Percentiles rank a stretch among this genome's conserved stretches.
Conservation (phyloP, 2,888 invertebrate genomes). For the Torymus texanus region DNA sequence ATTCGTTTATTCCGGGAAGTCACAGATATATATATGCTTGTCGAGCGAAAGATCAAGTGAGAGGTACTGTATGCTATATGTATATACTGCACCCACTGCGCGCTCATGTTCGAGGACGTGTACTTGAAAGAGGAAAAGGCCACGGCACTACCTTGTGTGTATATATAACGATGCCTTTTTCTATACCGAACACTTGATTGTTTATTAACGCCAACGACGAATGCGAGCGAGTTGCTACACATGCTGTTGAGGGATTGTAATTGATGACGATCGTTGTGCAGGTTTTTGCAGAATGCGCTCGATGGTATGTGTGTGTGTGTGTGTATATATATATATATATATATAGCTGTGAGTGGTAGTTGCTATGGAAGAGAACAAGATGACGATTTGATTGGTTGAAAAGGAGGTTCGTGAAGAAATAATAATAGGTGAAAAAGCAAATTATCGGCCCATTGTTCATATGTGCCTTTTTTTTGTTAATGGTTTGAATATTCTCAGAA, state of each 20-base stretch:
- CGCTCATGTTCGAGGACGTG: background rate
- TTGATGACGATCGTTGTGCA: background rate
- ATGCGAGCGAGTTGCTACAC: no score
- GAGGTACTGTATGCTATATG: no score
- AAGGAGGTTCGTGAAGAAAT: no score
- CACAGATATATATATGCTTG: background rate
- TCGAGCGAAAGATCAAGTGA: background rate
- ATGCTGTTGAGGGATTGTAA: background rate
- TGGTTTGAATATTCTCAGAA: no score
- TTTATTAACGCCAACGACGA: background rate
- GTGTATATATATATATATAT: no score
- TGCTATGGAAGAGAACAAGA: no score
- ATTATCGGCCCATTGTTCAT: no score
- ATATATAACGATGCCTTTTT: conserved; percentile 11
- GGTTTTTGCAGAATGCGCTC: background rate
- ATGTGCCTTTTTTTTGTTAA: no score
- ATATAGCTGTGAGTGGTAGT: background rate
- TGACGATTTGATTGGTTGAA: no score
- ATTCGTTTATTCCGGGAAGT: no score
- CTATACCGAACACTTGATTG: background rate
- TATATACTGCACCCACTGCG: background rate
- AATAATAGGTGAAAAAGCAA: no score
- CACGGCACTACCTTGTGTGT: background rate
- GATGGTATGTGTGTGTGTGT: no score
- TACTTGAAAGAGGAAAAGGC: background rate